Evolutionary conservation across 2,113 vertebrate species (phyloP), one percentile per base, ranked within the genome.

Genomic region (Pygoscelis adeliae): DNA sequence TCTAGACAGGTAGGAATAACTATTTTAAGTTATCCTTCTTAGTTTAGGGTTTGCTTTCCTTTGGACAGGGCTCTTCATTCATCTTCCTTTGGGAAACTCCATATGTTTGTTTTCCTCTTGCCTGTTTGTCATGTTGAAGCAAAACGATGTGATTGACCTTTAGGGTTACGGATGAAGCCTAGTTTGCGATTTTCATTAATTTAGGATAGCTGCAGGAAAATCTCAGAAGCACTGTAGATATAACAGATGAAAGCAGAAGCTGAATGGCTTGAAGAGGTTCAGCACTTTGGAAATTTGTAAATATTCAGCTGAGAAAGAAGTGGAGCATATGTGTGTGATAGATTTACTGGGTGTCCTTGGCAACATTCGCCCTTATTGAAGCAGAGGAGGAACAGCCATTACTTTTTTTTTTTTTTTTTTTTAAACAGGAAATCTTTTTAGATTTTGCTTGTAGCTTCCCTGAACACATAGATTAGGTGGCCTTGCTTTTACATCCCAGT

Each of bases 71-170:
- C 46, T 81, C 38, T 93, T 92, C 49, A 30, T 46, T 77, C n/a
- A 13, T 83, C 42, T 53, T 80, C 63, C 58, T 83, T 89, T 71
- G 80, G 78, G 76, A 93, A 92, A 47, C 55, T 71, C 50, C 1
- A 0, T 26, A 18, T 81, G 67, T 88, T 94, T 94, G 62, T 93
- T 93, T 96, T 93, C 0, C 3, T 96, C 87, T 59, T 50, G 85
- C 59, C 42, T 95, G 34, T 62, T 95, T 80, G 63, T 61, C 90
- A 59, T 25, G 11, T 52, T 59, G 76, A 90, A 93, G 76, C 76
- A 63, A 83, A 96, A 95, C 84, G 46, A 94, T 67, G 80, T 76
- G 80, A 62, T n/a, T 87, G 90, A 92, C 96, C 90, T 94, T 93
- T 47, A 66, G 55, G 88, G 79, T 90, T 83, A 55, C 11, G 7